Evolutionary conservation across 1,140 invertebrate species (phyloP), one percentile per base, ranked within the genome.

Genomic region (Nymphalis io): DNA sequence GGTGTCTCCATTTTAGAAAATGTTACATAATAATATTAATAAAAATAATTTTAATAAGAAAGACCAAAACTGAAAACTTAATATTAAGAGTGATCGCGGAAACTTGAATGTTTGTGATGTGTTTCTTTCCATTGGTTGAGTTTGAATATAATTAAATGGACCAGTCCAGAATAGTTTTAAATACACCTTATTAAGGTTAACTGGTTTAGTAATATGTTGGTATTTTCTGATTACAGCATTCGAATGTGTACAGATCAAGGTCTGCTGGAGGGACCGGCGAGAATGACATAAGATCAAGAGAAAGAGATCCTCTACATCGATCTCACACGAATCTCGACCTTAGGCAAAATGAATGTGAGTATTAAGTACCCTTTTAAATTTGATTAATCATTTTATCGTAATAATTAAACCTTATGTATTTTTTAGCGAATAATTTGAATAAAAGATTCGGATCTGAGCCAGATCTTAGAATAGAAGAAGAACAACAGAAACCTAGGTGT

Each of bases 401-500:
- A 60, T 46, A 62, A 62, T 62, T 20, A 27, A n/a, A 73, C 68
- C 38, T 46, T 20, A 18, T 20, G 27, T 53, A 42, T 59, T 61
- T 85, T 85, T 61, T 78, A 90, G 83, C 81, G 61, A 80, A 72
- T 46, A 78, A 72, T 60, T 70, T 89, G 55, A 89, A 80, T 33
- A 93, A 94, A 78, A 92, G 92, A 73, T 96, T 95, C 81, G 95
- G 94, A 15, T 96, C 95, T 57, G 95, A 96, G 83, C 95, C 95
- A 8, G 95, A 96, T 82, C 82, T 96, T 6, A 82, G 92, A 46
- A 80, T 87, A 68, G 90, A 92, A 77, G 85, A 91, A 60, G 88
- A 92, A 64, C 83, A 79, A 59, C 81, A 83, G 39, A 88, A 87
- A 60, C 72, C 82, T 48, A 83, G 69, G 77, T 23, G 11, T 55